phyloP scores from a whole-genome alignment of 1,140 invertebrate species.

The Caenorhabditis tropicalis region DNA sequence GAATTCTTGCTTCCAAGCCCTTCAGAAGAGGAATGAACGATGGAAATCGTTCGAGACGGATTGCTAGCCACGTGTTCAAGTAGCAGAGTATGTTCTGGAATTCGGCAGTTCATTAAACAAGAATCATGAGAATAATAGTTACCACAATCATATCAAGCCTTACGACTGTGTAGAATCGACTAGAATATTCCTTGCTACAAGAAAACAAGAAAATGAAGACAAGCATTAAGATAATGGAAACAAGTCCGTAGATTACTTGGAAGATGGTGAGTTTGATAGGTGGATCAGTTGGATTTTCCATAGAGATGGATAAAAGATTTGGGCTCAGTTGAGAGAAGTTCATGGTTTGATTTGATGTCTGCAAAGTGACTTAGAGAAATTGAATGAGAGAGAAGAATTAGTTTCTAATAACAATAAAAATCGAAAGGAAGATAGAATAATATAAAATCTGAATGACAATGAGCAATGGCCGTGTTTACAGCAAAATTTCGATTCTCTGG shows the following conservation, averaged over 20 bases:
- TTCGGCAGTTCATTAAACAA: neutral
- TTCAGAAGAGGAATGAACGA: neutral
- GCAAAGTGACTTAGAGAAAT: too few relatives aligned
- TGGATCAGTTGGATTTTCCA: too few relatives aligned
- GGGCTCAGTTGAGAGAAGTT: too few relatives aligned
- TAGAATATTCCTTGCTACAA: neutral
- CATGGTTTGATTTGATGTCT: too few relatives aligned
- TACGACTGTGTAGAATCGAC: neutral
- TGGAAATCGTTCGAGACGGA: neutral
- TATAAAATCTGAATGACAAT: too few relatives aligned
- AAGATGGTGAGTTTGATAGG: neutral
- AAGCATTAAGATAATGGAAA: neutral
- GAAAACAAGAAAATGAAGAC: neutral
- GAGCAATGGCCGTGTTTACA: too few relatives aligned
- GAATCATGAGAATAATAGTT: neutral
- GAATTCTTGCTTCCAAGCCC: neutral
- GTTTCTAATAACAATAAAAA: too few relatives aligned
- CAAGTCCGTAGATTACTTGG: neutral
- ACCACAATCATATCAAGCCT: neutral
- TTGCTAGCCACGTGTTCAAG: neutral
- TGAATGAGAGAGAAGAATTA: too few relatives aligned
- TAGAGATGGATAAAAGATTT: too few relatives aligned
- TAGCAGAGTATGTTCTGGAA: slow-evolving; percentile 1
- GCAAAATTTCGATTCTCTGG: too few relatives aligned
- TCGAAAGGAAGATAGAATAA: too few relatives aligned